phyloP scores from a whole-genome alignment of 2,113 vertebrate species.

The Myrmecophaga tridactyla region DNA sequence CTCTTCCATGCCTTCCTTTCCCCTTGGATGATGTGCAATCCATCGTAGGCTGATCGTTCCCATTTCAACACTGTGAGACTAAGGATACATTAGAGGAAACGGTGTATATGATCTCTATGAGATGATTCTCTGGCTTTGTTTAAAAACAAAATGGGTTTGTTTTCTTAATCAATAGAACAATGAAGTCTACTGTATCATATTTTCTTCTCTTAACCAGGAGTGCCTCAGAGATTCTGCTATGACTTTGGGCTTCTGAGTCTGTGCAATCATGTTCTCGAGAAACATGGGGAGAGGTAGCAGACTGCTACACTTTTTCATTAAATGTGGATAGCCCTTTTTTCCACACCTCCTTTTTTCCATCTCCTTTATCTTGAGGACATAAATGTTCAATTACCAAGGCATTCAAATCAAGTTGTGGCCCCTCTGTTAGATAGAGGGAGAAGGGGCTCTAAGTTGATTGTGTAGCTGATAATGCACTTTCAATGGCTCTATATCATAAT shows the following conservation, averaged over 20 bases:
- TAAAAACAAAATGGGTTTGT: conserved; percentile 85
- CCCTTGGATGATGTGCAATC: conserved; percentile 96
- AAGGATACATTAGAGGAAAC: conserved; percentile 81
- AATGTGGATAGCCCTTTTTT: conserved; percentile 77
- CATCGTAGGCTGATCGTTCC: conserved; percentile 86
- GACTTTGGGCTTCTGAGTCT: conserved; percentile 86
- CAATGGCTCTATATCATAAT: conserved; percentile 80
- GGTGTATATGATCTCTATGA: conserved; percentile 88
- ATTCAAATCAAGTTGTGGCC: conserved; percentile 74
- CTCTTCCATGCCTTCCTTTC: conserved; percentile 87
- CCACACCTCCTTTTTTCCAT: conserved; percentile 40
- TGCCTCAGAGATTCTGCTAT: conserved; percentile 87
- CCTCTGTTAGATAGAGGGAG: conserved; percentile 44
- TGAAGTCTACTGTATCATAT: conserved; percentile 85
- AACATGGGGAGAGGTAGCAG: conserved; percentile 74
- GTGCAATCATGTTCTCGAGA: conserved; percentile 81
- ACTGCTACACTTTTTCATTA: conserved; percentile 83
- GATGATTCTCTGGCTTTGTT: conserved; percentile 83
- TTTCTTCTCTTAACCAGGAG: conserved; percentile 84
- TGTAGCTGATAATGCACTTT: conserved; percentile 82
- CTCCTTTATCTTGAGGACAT: conserved; percentile 71
- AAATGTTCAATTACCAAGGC: conserved; percentile 77
- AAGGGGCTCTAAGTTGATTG: conserved; percentile 74
- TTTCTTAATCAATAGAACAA: conserved; percentile 83
- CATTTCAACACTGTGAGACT: conserved; percentile 89